Base-by-base conservation (phyloP, 2,888 invertebrate genomes). In the Mythimna pallens region DNA sequence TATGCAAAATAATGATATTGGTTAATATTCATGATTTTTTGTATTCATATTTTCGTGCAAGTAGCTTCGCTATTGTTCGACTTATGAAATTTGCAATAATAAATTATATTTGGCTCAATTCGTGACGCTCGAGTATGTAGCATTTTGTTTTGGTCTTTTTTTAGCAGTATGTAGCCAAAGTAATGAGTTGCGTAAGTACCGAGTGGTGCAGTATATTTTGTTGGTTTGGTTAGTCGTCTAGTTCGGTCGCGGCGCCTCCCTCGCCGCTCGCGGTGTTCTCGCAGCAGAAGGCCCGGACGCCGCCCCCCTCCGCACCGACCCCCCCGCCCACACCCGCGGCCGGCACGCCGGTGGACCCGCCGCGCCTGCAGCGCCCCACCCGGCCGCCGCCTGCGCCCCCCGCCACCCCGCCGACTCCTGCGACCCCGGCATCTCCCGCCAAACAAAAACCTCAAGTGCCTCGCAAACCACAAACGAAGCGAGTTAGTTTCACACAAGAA, bases 211-310 rank as follows among this genome's bases (percentile, higher is more conserved):
- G 93, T 94, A 92, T 90, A 94, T 92, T 92, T 82, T 94, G 91
- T 95, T 95, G 95, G 93, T 95, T 94, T 95, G 94, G 95, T 93
- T 93, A 95, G 95, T 92, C 93, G 93, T 93, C 93, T 93, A 94
- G 94, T 91, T 89, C 89, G 89, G 92, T 91, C 89, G 93, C 87
- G 89, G 90, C 93, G 91, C 91, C 92, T 78, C 91, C 87, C 74
- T 93, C 95, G 88, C 94, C 95, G 90, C 93, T 93, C 81, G 92
- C 94, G 84, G 92, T 90, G 92, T 92, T 92, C 92, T 90, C 93
- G 73, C 92, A 93, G 86, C 95, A 92, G 90, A 92, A 92, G 83
- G 91, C 86, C 89, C 89, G 86, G 91, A 89, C 90, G 80, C 90
- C 91, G 85, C 86, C 89, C 84, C 87, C 91, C 76, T 82, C 90